A percentile compares a stretch with the other conserved stretches of the same genome.
Conservation (phyloP, 2,797 vertebrate species). For the Tokudaia muenninki region DNA sequence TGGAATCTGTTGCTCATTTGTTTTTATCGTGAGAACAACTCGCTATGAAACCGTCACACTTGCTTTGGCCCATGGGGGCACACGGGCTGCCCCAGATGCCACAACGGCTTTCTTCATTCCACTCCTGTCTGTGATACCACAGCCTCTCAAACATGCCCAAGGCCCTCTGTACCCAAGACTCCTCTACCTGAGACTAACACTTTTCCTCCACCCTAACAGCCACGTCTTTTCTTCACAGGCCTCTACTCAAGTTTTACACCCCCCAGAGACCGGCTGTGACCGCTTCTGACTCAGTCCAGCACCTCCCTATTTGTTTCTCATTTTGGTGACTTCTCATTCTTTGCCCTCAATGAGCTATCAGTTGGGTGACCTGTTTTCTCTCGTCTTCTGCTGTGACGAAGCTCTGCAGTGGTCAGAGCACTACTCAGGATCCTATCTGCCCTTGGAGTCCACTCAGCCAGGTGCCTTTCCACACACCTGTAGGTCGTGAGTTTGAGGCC, state of each 20-base stretch:
- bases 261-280: not conserved
- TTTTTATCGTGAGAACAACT: not conserved
- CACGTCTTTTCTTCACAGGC: not conserved
- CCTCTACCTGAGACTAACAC: not conserved
- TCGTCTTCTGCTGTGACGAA: not conserved
- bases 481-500: not conserved
- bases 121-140: not conserved
- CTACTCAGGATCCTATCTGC: not conserved
- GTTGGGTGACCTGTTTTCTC: not conserved
- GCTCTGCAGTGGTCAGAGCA: too few relatives aligned
- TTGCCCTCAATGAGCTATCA: not conserved
- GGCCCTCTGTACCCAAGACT: not conserved
- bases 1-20: not conserved
- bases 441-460: not conserved
- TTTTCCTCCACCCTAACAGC: fast-evolving
- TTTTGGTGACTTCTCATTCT: not conserved
- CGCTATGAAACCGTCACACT: not conserved
- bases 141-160: not conserved
- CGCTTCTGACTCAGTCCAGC: not conserved
- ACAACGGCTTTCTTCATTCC: fast-evolving
- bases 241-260: not conserved
- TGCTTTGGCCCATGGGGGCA: fast-evolving
- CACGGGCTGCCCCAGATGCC: not conserved
- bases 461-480: not conserved
- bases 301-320: not conserved